Conservation (phyloP, 2,888 invertebrate species). For the Drosophila subsilvestris region DNA sequence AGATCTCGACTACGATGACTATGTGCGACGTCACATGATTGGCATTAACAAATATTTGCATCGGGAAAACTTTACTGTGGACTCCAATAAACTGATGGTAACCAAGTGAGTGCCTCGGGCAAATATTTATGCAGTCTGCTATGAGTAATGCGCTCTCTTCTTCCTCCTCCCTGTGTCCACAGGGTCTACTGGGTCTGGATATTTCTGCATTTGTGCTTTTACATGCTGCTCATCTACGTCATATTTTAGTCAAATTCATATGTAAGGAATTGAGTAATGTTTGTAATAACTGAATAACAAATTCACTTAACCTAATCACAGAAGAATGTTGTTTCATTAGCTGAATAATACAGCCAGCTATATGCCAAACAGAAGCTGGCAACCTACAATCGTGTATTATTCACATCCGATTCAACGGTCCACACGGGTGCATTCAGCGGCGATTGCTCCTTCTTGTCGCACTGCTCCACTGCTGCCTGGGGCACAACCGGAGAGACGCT, state of each 20-base stretch:
- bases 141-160: neutral
- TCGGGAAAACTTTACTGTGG: conserved; percentile 63
- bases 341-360: conserved; percentile 26
- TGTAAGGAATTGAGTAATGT: conserved; percentile 2
- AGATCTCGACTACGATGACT: conserved; percentile 90
- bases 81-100: conserved; percentile 68
- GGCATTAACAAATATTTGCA: conserved; percentile 90
- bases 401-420: conserved; percentile 73
- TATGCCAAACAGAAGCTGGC: conserved; percentile 16
- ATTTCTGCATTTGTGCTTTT: conserved; percentile 56
- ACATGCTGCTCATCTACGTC: conserved; percentile 52
- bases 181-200: conserved; percentile 79
- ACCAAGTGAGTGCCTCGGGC: conserved; percentile 61
- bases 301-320: conserved; percentile 66
- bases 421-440: conserved; percentile 69
- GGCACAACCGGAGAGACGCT: conserved; percentile 46
- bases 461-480: conserved; percentile 21
- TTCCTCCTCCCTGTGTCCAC: conserved; percentile 19
- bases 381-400: conserved; percentile 69
- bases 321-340: conserved; percentile 56
- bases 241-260: conserved; percentile 43
- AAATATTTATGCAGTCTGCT: neutral
- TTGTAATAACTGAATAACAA: conserved; percentile 26
- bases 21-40: conserved; percentile 91
- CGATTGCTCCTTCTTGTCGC: conserved; percentile 65